phyloP scores from a whole-genome alignment of 2,113 vertebrate species.

The Bubo bubo region DNA sequence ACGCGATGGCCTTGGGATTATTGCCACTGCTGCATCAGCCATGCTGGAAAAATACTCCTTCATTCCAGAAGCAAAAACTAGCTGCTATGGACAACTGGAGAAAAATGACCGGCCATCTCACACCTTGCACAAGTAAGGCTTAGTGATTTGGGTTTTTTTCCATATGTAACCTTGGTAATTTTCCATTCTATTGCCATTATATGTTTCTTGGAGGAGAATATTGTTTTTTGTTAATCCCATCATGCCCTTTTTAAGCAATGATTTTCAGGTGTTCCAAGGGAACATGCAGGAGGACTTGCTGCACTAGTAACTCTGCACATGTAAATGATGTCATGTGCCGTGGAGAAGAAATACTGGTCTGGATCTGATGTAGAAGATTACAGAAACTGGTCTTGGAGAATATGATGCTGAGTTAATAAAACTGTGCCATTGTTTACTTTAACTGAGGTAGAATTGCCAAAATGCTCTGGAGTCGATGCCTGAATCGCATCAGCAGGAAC shows the following conservation, averaged over 20 bases:
- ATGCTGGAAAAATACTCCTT: slow-evolving; percentile 93
- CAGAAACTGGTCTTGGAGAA: not conserved
- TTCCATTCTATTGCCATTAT: not conserved
- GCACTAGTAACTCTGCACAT: not conserved
- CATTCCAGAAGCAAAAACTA: slow-evolving; percentile 91
- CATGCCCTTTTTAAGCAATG: not conserved
- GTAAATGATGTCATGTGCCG: not conserved
- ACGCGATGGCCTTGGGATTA: slow-evolving; percentile 91
- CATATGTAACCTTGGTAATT: not conserved
- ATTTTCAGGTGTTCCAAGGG: not conserved
- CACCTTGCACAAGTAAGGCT: slow-evolving; percentile 91
- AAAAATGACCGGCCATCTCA: slow-evolving; percentile 86
- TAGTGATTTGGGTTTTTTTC: not conserved
- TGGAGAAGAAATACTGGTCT: not conserved
- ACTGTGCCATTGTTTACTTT: not conserved
- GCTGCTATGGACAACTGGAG: slow-evolving; percentile 91
- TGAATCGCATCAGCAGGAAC: not conserved
- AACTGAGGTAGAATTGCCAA: not conserved
- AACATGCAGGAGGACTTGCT: not conserved
- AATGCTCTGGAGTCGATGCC: not conserved
- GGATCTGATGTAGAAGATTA: not conserved
- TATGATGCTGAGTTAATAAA: not conserved
- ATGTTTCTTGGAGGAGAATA: not conserved
- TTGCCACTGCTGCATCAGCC: slow-evolving; percentile 90
- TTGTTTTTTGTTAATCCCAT: not conserved